phyloP scores from a whole-genome alignment of 2,888 invertebrate species.

The Ectemnius continuus region DNA sequence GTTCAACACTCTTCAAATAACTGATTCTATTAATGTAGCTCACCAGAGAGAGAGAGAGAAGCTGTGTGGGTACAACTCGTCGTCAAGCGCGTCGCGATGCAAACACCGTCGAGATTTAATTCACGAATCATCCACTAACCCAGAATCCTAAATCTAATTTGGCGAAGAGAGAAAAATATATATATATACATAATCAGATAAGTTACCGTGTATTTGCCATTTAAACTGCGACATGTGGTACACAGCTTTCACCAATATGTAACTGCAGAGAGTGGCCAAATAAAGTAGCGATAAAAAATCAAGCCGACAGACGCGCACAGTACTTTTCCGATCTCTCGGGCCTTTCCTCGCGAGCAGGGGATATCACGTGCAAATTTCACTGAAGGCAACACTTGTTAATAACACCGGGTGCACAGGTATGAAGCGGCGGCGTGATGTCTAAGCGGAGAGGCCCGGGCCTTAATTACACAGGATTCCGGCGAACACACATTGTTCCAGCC shows the following conservation, averaged over 20 bases:
- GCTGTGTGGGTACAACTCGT: neutral
- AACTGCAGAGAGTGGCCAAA: neutral
- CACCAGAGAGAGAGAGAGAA: constrained; percentile 6
- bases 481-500: neutral
- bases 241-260: constrained; percentile 7
- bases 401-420: neutral
- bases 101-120: constrained; percentile 24
- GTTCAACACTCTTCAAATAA: constrained; percentile 50
- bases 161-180: neutral
- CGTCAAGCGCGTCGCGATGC: constrained; percentile 24
- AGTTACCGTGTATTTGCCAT: neutral
- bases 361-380: neutral
- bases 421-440: neutral
- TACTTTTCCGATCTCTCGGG: neutral
- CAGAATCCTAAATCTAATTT: neutral
- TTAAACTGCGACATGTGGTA: neutral
- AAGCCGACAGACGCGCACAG: neutral
- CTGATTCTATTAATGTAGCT: constrained; percentile 52
- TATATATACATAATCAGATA: neutral
- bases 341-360: neutral
- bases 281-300: neutral
- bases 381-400: neutral
- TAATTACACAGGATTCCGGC: neutral
- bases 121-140: neutral
- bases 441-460: neutral